Percentiles rank a stretch among this genome's conserved stretches.
These are phyloP conservation scores for Eubucco bourcierii DNA, from an alignment of 2,113 vertebrate genomes.

Conservation along the genomic window DNA sequence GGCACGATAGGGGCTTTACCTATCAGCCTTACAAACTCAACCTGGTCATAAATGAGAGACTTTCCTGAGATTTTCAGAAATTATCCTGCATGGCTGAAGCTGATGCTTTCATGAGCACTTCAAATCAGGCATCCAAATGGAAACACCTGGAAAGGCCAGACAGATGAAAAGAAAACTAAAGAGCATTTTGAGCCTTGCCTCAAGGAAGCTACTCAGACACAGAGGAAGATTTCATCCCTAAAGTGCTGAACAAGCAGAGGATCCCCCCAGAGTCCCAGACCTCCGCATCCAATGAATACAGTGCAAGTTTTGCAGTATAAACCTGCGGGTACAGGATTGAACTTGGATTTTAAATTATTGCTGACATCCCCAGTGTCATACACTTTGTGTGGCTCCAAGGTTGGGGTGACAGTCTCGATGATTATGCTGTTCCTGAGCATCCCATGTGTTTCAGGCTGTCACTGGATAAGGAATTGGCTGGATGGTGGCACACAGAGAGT, in stretches of 20 bases:
- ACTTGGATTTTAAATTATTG: not conserved
- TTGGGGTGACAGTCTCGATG: not conserved
- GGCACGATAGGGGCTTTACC: not conserved
- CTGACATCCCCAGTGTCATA: not conserved
- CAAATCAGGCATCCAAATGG: not conserved
- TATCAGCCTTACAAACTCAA: not conserved
- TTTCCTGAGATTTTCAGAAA: not conserved
- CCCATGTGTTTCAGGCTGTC: not conserved
- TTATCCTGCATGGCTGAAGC: not conserved
- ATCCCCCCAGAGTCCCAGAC: not conserved
- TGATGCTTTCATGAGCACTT: not conserved
- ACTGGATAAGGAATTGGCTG: no score
- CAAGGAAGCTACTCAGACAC: not conserved
- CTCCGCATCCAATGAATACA: fast-evolving
- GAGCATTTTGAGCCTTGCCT: not conserved
- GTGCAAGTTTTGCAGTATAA: not conserved
- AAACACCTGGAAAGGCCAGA: not conserved
- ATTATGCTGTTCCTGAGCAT: not conserved
- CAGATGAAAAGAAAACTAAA: not conserved
- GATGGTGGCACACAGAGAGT: no score
- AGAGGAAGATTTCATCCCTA: not conserved
- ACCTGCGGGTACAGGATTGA: not conserved
- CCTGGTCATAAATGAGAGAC: not conserved
- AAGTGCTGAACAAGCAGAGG: not conserved
- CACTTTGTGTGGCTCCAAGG: not conserved